Evolutionary conservation across 2,888 invertebrate species (phyloP), one percentile per base, ranked within the genome.

Genomic region (Mayetiola destructor): DNA sequence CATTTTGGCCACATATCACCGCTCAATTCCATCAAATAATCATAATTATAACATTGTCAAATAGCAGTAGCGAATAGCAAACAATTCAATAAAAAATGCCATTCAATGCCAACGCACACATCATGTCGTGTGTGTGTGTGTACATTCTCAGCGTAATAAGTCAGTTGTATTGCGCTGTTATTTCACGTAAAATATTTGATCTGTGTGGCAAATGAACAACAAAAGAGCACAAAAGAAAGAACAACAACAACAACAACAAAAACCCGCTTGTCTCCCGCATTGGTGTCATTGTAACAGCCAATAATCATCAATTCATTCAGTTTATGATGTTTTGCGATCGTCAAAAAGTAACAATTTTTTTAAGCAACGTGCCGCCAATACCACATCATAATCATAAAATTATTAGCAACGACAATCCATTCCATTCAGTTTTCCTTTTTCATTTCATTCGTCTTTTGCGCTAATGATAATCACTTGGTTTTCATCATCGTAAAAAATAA

Each of bases 241-340:
- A 21, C n/a, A 16, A 18, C 3, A 39, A 18, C 8, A 18, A 39
- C 3, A 18, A 18, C n/a, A 3, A n/a, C 12, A 42, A 42, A 42
- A 48, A 48, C 48, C 27, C n/a, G n/a, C n/a, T n/a, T n/a, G n/a
- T 48, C 48, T 48, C 48, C 48, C 48, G 48, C 48, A 48, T 48
- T 48, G 48, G 48, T 48, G 48, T 48, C 48, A 27, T 27, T 27
- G 48, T 16, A 27, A 27, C 48, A 48, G 48, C 48, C 48, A 48
- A 48, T 48, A 48, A 48, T 48, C 27, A 48, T 27, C 48, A 48
- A 48, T 48, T 48, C 48, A 48, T 48, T 48, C 48, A 27, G 27
- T 48, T 48, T 48, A 48, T 48, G 48, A 48, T 48, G 27, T n/a
- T 48, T 16, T 48, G 48, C 27, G 29, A 27, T 48, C 27, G 23